Evolutionary conservation across 2,113 vertebrate genomes (phyloP), one percentile per base, ranked within the genome.

Genomic region (Erythrolamprus reginae): DNA sequence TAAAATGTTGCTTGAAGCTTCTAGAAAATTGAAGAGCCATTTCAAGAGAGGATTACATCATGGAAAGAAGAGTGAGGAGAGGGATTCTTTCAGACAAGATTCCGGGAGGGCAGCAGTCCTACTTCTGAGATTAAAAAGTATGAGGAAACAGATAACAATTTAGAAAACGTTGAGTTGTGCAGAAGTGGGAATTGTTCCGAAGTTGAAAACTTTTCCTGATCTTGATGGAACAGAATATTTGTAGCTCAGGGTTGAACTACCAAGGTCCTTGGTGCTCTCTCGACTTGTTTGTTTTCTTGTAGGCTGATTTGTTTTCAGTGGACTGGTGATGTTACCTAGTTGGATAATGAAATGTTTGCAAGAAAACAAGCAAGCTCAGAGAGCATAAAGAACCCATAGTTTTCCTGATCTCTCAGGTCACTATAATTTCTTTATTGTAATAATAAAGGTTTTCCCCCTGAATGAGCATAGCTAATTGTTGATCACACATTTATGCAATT

Each of bases 21-120:
- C 87, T 42, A 91, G 61, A 10, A 89, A 87, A 90, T 87, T 55
- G 90, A 90, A 87, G 65, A 26, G 82, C 42, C 3, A 10, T 88
- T 50, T 53, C 12, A 24, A 84, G 86, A 88, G 13, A 88, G 38
- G 52, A 83, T 91, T 84, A 51, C 48, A 23, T 86, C 38, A 91
- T 7, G 13, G 23, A 88, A 53, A 33, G 5, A 12, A 47, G 10
- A 15, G 77, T 47, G n/a, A n/a, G 10, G 42, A 7, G 65, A 50
- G 51, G 17, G 86, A 33, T 88, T 83, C 86, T 51, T 83, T 83
- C 23, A 42, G 83, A 9, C 26, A 47, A 85, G 85, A 6, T 19
- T 90, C 10, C 55, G 2, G 17, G 21, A 26, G 45, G 28, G 12
- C 9, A 6, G 2, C 10, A 26, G 56, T 61, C 58, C 45, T 58